Evolutionary conservation across 2,797 vertebrate species (phyloP), one percentile per base, ranked within the genome.

Genomic region (Gouania willdenowi): DNA sequence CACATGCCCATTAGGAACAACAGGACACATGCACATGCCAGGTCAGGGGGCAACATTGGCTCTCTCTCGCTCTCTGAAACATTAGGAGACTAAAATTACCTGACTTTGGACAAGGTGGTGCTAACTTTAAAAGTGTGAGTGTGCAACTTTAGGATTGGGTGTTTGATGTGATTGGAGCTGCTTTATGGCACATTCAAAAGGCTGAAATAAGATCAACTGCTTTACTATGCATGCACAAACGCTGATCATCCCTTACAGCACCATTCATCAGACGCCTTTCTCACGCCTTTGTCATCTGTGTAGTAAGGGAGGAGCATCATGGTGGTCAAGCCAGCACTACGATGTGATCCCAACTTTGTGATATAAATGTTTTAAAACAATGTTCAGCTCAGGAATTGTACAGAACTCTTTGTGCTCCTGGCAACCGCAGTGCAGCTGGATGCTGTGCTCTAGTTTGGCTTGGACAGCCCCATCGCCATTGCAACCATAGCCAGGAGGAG

Each of bases 141-240:
- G 34, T 11, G 28, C 18, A 3, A 24, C 13, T 13, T 19, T n/a
- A 15, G 27, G 12, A 13, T 14, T 28, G 21, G 15, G 8, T 13
- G 19, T 19, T 21, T 20, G 6, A 22, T 46, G 26, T 61, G 39
- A 33, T 63, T 28, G 14, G 32, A 49, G 32, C 45, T 28, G 39
- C 29, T 62, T 49, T 40, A 68, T 74, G 75, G 63, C 74, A 81
- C 78, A 81, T 75, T 83, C 76, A 64, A 69, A 49, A 61, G 26
- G 65, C 61, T 74, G 43, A 64, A 54, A 53, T 50, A 40, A 64
- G 51, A 66, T 21, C 24, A 54, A 66, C 34, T 58, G 36, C 43
- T 50, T 70, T 37, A 48, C 28, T 63, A 61, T 1, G 15, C 77
- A 83, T 79, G 81, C 81, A 76, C 16, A 47, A 53, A 60, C 35